Evolutionary conservation across 2,797 vertebrate species (phyloP).

Genomic region (Brotula barbata): DNA sequence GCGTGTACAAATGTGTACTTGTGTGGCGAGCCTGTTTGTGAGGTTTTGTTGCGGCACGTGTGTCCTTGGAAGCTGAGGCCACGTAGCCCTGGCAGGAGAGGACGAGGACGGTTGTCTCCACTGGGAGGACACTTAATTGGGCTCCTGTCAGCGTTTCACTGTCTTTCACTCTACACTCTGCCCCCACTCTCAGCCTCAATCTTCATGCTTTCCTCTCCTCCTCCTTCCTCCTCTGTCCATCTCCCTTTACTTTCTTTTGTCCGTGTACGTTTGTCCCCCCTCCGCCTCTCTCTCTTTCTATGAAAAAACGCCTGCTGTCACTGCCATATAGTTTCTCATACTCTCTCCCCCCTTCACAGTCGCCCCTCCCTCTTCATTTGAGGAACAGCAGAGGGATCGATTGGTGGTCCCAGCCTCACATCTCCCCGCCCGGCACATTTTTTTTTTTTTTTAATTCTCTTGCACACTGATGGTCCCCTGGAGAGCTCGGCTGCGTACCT

Average conservation of each 20-base stretch:
- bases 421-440: slow-evolving; percentile 53
- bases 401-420: slow-evolving; percentile 65
- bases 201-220: slow-evolving; percentile 8
- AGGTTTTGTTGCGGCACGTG: slow-evolving; percentile 23
- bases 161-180: slow-evolving; percentile 56
- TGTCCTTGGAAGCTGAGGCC: slow-evolving; percentile 62
- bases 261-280: slow-evolving; percentile 12
- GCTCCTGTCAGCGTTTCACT: slow-evolving; percentile 69
- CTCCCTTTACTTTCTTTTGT: slow-evolving; percentile 4
- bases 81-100: slow-evolving; percentile 46
- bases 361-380: slow-evolving; percentile 68
- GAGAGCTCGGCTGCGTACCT: slow-evolving; percentile 40
- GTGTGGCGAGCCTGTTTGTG: slow-evolving; percentile 19
- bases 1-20: slow-evolving; percentile 14
- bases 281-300: slow-evolving; percentile 7
- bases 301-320: slow-evolving; percentile 12
- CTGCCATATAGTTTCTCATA: slow-evolving; percentile 14
- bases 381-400: slow-evolving; percentile 71
- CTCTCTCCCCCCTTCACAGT: slow-evolving; percentile 4
- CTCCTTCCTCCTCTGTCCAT: slow-evolving; percentile 3
- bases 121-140: slow-evolving; percentile 73
- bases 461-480: slow-evolving; percentile 56
- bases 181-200: slow-evolving; percentile 34
- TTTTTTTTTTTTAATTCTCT: slow-evolving; percentile 72
- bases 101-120: slow-evolving; percentile 46